Conservation (phyloP, 2,888 invertebrate species). For the Ommatoiulus sabulosus region DNA sequence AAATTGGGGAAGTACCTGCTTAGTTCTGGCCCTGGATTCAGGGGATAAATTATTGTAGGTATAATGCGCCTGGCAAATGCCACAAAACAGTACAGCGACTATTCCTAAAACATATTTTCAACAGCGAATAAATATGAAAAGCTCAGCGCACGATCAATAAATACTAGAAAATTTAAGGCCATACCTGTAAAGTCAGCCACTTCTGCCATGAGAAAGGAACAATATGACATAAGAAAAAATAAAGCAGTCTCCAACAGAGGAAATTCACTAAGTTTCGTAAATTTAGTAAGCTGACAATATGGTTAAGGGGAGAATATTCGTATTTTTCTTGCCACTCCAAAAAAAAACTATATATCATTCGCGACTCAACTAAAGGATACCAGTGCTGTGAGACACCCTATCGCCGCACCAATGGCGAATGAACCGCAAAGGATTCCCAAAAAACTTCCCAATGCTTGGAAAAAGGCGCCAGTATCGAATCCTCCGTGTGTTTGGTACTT, state of each 20-base stretch:
- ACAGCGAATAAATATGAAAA: neutral
- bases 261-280: constrained; percentile 93
- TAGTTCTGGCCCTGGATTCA: constrained; percentile 87
- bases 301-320: constrained; percentile 63
- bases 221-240: constrained; percentile 98
- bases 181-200: constrained; percentile 94
- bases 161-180: neutral
- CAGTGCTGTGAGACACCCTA: constrained; percentile 94
- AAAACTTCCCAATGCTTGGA: constrained; percentile 90
- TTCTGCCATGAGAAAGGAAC: constrained; percentile 96
- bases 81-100: constrained; percentile 97
- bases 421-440: constrained; percentile 92
- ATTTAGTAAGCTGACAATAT: constrained; percentile 83
- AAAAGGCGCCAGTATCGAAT: constrained; percentile 89
- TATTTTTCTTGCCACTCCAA: constrained; percentile 45
- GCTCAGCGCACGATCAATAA: no score
- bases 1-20: constrained; percentile 72
- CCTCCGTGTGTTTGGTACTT: constrained; percentile 73
- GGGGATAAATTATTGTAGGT: constrained; percentile 95
- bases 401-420: constrained; percentile 88
- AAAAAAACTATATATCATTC: no score
- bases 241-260: constrained; percentile 95
- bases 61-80: constrained; percentile 99
- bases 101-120: constrained; percentile 72
- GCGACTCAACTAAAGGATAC: constrained; percentile 78